Evolutionary conservation across 2,113 vertebrate genomes (phyloP).

Genomic region (Neogobius melanostomus): DNA sequence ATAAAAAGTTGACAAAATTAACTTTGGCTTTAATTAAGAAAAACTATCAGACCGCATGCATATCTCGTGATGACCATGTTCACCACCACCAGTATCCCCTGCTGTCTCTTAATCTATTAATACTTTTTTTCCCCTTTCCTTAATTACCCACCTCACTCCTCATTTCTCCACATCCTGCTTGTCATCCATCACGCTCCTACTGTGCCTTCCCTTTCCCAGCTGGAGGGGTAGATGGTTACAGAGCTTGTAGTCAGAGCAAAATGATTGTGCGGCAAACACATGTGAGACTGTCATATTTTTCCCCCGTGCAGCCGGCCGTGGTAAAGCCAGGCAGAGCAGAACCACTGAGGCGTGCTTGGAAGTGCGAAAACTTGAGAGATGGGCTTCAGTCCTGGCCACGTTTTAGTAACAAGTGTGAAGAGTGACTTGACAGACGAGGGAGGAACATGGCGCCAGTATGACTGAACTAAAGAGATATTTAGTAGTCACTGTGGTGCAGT

Average conservation of each 20-base stretch:
- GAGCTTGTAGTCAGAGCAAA: slow-evolving; percentile 52
- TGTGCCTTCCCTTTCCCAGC: slow-evolving; percentile 16
- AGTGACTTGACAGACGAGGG: slow-evolving; percentile 1
- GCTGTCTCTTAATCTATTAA: slow-evolving; percentile 18
- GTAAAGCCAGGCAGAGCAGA: slow-evolving; percentile 28
- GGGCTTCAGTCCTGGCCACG: slow-evolving; percentile 21
- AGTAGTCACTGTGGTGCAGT: background rate
- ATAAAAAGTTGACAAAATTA: too few relatives aligned
- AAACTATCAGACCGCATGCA: too few relatives aligned
- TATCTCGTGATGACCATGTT: background rate
- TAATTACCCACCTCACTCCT: slow-evolving; percentile 43
- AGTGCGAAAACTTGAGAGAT: slow-evolving; percentile 15
- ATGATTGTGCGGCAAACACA: slow-evolving; percentile 61
- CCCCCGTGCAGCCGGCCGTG: slow-evolving; percentile 40
- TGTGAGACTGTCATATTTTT: slow-evolving; percentile 62
- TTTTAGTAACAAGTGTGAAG: slow-evolving; percentile 12
- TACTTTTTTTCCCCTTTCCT: slow-evolving; percentile 16
- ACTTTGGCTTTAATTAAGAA: too few relatives aligned
- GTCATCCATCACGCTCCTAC: slow-evolving; percentile 30
- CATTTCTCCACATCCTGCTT: slow-evolving; percentile 15
- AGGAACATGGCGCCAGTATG: background rate
- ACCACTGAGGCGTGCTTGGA: slow-evolving; percentile 8
- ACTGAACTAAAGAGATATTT: background rate
- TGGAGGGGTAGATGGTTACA: slow-evolving; percentile 58
- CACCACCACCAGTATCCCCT: background rate